A percentile compares a stretch with the other conserved stretches of the same genome.
Evolutionary conservation across 2,113 vertebrate genomes (phyloP).

Genomic region (Lethenteron reissneri): DNA sequence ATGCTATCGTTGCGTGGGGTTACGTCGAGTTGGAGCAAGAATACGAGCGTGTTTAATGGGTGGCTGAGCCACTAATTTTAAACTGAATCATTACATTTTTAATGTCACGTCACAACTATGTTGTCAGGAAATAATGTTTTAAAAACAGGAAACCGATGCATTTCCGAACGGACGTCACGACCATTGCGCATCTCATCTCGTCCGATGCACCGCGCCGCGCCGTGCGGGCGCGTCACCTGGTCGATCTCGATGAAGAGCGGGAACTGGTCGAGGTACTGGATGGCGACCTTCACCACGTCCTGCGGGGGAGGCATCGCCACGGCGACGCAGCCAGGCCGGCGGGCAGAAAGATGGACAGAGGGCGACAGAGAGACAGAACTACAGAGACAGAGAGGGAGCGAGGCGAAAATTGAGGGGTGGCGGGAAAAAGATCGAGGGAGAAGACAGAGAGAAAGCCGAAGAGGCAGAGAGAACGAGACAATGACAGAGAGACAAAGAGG

Average conservation of each 20-base stretch:
- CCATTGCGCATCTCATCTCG: no score
- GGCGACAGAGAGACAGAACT: background rate
- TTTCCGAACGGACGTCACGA: no score
- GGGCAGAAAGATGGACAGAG: background rate
- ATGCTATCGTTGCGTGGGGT: no score
- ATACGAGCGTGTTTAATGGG: no score
- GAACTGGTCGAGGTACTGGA: constrained; percentile 2
- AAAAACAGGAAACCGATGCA: no score
- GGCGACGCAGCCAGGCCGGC: background rate
- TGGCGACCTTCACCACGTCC: constrained; percentile 3
- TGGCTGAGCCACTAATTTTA: no score
- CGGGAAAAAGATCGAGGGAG: background rate
- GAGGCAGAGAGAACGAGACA: background rate
- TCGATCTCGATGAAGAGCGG: constrained; percentile 2
- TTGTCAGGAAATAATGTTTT: no score
- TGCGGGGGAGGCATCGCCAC: constrained; percentile 1
- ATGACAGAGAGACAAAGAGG: background rate
- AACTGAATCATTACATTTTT: no score
- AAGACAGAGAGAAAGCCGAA: background rate
- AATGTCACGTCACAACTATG: no score
- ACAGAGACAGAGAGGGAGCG: constrained; percentile 1
- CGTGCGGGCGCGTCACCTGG: background rate
- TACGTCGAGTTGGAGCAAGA: no score
- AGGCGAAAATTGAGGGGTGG: background rate
- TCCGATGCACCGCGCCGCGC: no score